phyloP scores from a whole-genome alignment of 1,140 invertebrate species.

The Parasteatoda tepidariorum region DNA sequence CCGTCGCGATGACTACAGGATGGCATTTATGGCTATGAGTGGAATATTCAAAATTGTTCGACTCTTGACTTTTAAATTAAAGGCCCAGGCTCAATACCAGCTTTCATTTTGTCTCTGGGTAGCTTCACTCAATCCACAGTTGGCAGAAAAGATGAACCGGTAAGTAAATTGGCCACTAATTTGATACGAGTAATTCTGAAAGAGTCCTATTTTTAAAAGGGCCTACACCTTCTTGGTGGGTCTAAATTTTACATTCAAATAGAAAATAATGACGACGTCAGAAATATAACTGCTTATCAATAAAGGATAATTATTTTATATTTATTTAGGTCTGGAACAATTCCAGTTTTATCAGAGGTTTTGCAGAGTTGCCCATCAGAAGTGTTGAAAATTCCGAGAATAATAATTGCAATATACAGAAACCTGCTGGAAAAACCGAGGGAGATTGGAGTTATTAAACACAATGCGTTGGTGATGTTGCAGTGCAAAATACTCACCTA shows the following conservation, averaged over 20 bases:
- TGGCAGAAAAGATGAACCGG: slow-evolving; percentile 27
- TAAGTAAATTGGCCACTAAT: no score
- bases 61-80: not conserved
- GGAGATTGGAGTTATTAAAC: not conserved
- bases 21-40: not conserved
- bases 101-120: slow-evolving; percentile 40
- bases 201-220: no score
- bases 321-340: not conserved
- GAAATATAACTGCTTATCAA: no score
- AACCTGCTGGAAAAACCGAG: slow-evolving; percentile 39
- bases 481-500: slow-evolving; percentile 10
- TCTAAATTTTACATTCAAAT: no score
- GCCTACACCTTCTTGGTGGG: no score
- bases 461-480: slow-evolving; percentile 14
- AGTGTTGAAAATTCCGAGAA: slow-evolving; percentile 5
- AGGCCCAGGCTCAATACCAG: slow-evolving; percentile 32
- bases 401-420: slow-evolving; percentile 4
- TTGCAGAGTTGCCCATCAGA: slow-evolving; percentile 9
- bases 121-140: slow-evolving; percentile 3
- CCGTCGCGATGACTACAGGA: slow-evolving; percentile 9
- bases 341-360: slow-evolving; percentile 18
- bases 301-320: no score
- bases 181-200: no score
- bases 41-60: not conserved
- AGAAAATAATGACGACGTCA: no score